Percentiles rank a stretch among this genome's conserved stretches.
These are phyloP conservation scores for Axinella damicornis DNA, from an alignment of 37 sponge, comb jelly and placozoan species.

Conservation along the genomic window DNA sequence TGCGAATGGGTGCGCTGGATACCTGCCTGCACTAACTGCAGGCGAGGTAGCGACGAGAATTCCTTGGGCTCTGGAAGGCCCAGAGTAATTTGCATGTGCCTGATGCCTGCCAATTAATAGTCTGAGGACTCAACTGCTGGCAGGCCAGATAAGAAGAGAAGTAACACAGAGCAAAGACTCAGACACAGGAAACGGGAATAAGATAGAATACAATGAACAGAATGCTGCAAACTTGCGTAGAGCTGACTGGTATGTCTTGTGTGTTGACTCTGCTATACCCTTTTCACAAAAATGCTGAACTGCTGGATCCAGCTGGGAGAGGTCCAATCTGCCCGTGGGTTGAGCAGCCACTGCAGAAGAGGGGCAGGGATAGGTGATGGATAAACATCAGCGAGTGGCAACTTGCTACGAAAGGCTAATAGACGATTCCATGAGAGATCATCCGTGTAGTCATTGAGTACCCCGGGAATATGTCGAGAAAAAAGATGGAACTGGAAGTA, in stretches of 20 bases:
- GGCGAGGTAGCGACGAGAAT: slow-evolving; percentile 42
- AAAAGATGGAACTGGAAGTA: slow-evolving; percentile 7
- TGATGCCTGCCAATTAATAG: slow-evolving; percentile 64
- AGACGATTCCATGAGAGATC: slow-evolving; percentile 48
- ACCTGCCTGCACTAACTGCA: slow-evolving; percentile 43
- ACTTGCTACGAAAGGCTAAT: not conserved
- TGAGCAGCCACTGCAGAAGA: slow-evolving; percentile 27
- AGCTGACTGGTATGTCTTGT: slow-evolving; percentile 47
- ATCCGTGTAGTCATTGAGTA: slow-evolving; percentile 41
- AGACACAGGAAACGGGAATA: slow-evolving; percentile 57
- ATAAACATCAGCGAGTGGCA: not conserved
- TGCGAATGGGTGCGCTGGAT: slow-evolving; percentile 22
- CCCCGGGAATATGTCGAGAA: slow-evolving; percentile 21
- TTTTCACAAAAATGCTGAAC: slow-evolving; percentile 47
- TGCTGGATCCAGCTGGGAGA: slow-evolving; percentile 47
- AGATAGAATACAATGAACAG: slow-evolving; percentile 11
- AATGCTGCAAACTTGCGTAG: slow-evolving; percentile 35
- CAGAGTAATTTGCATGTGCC: slow-evolving; percentile 36
- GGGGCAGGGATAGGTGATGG: not conserved
- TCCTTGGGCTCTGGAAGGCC: slow-evolving; percentile 51
- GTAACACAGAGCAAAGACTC: slow-evolving; percentile 29
- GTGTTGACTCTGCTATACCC: slow-evolving; percentile 64
- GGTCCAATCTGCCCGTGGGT: slow-evolving; percentile 52
- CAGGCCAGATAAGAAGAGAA: slow-evolving; percentile 42
- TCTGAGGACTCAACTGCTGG: slow-evolving; percentile 28